Conservation (phyloP, 2,797 vertebrate species). For the Eutrigla gurnardus region DNA sequence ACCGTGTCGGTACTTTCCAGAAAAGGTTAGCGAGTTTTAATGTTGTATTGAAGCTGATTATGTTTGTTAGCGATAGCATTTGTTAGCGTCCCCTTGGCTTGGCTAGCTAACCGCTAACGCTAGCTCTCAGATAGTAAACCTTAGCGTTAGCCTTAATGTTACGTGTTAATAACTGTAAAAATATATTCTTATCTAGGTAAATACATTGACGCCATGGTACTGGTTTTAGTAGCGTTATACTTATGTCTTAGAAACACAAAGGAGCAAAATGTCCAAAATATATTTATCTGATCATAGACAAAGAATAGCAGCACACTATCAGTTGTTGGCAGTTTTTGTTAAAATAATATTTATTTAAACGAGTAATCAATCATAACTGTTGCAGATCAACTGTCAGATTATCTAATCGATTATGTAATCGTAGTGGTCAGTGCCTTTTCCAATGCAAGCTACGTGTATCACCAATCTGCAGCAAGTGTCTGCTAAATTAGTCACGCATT, state of each 20-base stretch:
- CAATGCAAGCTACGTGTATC: not conserved
- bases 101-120: not conserved
- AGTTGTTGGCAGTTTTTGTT: too few species aligned
- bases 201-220: too few species aligned
- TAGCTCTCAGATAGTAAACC: not conserved
- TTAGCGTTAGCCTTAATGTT: not conserved
- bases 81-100: too few species aligned
- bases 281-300: not conserved
- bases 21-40: slow-evolving; percentile 62
- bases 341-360: not conserved
- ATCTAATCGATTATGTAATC: not conserved
- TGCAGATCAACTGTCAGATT: not conserved
- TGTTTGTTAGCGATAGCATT: not conserved
- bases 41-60: too few species aligned
- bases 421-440: too few species aligned
- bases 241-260: too few species aligned
- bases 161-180: too few species aligned
- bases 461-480: slow-evolving; percentile 3
- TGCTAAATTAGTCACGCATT: not conserved
- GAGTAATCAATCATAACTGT: not conserved
- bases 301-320: not conserved
- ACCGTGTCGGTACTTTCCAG: slow-evolving; percentile 39
- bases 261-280: not conserved
- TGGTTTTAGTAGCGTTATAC: not conserved
- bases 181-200: not conserved